Base-by-base conservation (phyloP, 2,113 vertebrate genomes). In the Lepus americanus region DNA sequence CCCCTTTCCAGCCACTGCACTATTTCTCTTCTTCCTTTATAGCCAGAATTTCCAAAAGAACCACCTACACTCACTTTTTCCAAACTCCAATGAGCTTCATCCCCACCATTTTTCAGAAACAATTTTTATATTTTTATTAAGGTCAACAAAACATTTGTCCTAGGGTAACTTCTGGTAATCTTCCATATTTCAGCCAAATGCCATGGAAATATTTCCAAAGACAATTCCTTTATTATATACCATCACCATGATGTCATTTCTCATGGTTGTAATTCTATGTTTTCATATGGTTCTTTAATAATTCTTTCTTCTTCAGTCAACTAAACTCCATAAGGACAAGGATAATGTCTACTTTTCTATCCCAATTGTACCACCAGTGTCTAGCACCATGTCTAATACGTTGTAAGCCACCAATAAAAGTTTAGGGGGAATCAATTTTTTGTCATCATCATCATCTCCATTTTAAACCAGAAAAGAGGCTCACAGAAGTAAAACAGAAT, bases 261-360 rank as follows among this genome's bases (percentile, higher is more conserved):
- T 10, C 13, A 66, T 80, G 49, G 23, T 27, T 93, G 19, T 90
- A 86, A 73, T 67, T 73, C 77, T 92, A 59, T 29, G 74, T 81
- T 72, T 82, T 70, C n/a, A 61, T 51, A 39, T 82, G 69, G 82
- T 82, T 94, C 19, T 82, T 78, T 74, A 86, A 55, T 49, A 44
- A 66, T 67, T 79, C 49, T 70, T 67, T 77, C 53, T 95, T n/a
- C 76, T 51, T 36, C 39, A 93, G 27, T 36, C 67, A 51, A 79
- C 51, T 44, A 79, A 90, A 66, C n/a, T 91, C 63, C 33, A 49
- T 59, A 80, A 80, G 22, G 51, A 67, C 5, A 93, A 16, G 17
- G 29, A 80, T 55, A 49, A 94, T 59, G 39, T 49, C 73, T 87
- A 20, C n/a, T 93, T 80, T 81, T 88, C 78, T 88, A 31, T 96